These are phyloP conservation scores for Oxyteleia sp. DNA, from an alignment of 2,888 invertebrate species.

Conservation along the genomic window DNA sequence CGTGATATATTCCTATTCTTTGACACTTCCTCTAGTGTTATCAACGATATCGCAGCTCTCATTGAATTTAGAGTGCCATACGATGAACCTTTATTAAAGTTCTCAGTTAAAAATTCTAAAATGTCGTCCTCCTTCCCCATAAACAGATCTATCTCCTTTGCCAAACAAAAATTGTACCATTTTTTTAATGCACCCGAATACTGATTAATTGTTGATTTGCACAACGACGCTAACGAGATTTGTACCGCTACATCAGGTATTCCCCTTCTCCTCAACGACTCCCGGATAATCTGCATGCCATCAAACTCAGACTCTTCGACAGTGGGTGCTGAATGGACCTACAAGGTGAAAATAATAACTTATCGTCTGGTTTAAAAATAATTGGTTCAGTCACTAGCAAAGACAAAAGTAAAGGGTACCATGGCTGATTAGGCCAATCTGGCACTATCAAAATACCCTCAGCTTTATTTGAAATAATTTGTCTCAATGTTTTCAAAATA, in stretches of 20 bases:
- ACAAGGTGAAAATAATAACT: conserved; percentile 57
- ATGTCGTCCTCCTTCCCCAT: too few species aligned
- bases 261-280: background rate
- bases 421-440: conserved; percentile 25
- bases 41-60: conserved; percentile 59
- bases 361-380: conserved; percentile 16
- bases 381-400: background rate
- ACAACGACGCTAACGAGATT: conserved; percentile 70
- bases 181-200: conserved; percentile 69
- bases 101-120: conserved; percentile 55
- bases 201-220: conserved; percentile 68
- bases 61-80: conserved; percentile 63
- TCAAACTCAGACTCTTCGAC: conserved; percentile 48
- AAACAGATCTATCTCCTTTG: too few species aligned
- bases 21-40: conserved; percentile 38
- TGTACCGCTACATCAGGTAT: conserved; percentile 43
- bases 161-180: too few species aligned
- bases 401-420: conserved; percentile 5
- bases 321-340: conserved; percentile 28
- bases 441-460: conserved; percentile 45
- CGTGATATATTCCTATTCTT: conserved; percentile 27
- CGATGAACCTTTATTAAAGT: conserved; percentile 39
- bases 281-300: conserved; percentile 47
- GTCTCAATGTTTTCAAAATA: conserved; percentile 6
- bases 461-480: conserved; percentile 34